Evolutionary conservation across 2,888 invertebrate genomes (phyloP).

Genomic region (Spodoptera exigua): DNA sequence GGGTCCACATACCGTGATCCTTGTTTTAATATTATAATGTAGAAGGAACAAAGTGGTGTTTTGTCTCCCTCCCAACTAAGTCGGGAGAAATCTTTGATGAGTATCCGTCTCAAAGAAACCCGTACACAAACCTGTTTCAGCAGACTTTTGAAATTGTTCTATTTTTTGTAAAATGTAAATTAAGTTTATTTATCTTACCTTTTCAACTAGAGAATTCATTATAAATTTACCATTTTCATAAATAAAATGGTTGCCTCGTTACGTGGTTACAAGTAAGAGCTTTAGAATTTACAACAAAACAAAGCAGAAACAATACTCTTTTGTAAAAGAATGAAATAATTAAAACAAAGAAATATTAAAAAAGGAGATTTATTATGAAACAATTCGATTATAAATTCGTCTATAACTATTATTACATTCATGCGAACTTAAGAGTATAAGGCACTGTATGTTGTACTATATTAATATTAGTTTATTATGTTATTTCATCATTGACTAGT

Average conservation of each 20-base stretch:
- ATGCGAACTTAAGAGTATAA: conserved; percentile 54
- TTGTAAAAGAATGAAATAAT: conserved; percentile 3
- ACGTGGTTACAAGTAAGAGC: not conserved
- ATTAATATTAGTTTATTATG: conserved; percentile 22
- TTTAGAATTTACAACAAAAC: not conserved
- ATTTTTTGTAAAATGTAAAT: no score
- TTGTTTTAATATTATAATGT: no score
- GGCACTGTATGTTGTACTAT: conserved; percentile 61
- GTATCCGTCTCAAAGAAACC: no score
- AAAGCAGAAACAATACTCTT: not conserved
- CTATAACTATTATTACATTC: conserved; percentile 44
- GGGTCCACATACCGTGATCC: no score
- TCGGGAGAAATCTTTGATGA: no score
- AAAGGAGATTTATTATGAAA: conserved; percentile 48
- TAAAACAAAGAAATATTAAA: conserved; percentile 18
- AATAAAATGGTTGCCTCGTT: not conserved
- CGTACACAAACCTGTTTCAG: no score
- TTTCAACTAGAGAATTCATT: no score
- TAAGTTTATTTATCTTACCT: no score
- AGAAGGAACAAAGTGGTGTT: no score
- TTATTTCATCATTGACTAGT: conserved; percentile 67
- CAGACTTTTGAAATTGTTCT: no score
- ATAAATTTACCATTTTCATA: no score
- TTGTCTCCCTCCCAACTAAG: no score
- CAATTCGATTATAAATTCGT: conserved; percentile 38